Evolutionary conservation across 2,113 vertebrate species (phyloP).

Genomic region (Ammodytes marinus): DNA sequence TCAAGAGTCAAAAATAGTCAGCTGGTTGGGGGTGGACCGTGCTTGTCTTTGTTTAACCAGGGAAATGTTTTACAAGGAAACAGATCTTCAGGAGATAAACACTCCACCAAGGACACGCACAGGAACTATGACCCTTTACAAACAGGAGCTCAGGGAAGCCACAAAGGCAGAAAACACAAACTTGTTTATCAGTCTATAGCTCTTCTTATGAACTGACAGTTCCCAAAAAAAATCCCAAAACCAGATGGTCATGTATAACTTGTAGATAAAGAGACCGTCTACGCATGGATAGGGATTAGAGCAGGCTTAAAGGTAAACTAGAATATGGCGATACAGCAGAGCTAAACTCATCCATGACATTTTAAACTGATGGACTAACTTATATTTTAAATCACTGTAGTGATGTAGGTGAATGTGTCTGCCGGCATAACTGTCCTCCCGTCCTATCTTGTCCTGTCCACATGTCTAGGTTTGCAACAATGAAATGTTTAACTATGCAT

Average conservation of each 20-base stretch:
- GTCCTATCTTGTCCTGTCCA: neutral
- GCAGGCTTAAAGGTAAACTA: constrained; percentile 36
- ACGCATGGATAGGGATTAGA: constrained; percentile 56
- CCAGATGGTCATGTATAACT: constrained; percentile 50
- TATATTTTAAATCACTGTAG: constrained; percentile 22
- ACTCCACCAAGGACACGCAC: constrained; percentile 36
- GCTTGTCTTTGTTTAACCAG: constrained; percentile 33
- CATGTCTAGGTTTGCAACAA: neutral
- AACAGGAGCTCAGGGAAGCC: constrained; percentile 33
- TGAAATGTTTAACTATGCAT: neutral
- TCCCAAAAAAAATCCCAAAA: too few relatives aligned
- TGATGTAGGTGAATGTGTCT: neutral
- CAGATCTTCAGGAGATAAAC: constrained; percentile 39
- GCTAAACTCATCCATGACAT: constrained; percentile 35
- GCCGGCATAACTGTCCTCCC: neutral
- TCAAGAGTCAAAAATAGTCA: constrained; percentile 22
- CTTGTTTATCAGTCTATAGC: constrained; percentile 16
- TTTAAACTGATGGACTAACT: constrained; percentile 39
- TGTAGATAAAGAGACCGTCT: constrained; percentile 34
- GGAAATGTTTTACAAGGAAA: constrained; percentile 48
- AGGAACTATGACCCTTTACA: neutral
- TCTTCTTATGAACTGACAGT: neutral
- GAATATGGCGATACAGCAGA: neutral
- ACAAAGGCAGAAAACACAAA: constrained; percentile 26
- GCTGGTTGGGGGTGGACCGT: constrained; percentile 28